phyloP scores from a whole-genome alignment of 2,888 invertebrate species.

The Aspidapion aeneum region DNA sequence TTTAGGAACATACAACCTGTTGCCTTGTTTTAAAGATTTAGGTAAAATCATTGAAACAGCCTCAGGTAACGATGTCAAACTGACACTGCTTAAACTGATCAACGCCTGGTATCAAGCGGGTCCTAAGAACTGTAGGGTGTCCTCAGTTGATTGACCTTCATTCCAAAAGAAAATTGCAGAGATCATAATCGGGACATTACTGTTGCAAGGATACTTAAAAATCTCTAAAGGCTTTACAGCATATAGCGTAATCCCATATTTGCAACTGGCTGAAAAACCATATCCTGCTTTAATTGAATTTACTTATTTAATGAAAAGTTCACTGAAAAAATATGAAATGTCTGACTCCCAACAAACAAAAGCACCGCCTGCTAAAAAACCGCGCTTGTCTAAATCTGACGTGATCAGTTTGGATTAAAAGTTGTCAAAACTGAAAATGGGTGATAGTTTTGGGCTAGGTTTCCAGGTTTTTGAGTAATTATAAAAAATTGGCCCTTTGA shows the following conservation, averaged over 20 bases:
- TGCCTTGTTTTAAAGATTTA: slow-evolving; percentile 55
- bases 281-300: too few relatives aligned
- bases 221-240: slow-evolving; percentile 91
- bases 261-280: slow-evolving; percentile 33
- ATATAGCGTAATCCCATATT: slow-evolving; percentile 80
- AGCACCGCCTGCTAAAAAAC: too few relatives aligned
- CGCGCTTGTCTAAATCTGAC: too few relatives aligned
- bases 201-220: slow-evolving; percentile 67
- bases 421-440: too few relatives aligned
- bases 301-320: too few relatives aligned
- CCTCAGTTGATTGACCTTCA: slow-evolving; percentile 55
- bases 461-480: too few relatives aligned
- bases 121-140: slow-evolving; percentile 55
- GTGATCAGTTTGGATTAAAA: too few relatives aligned
- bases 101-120: slow-evolving; percentile 68
- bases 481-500: too few relatives aligned
- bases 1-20: slow-evolving; percentile 47
- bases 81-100: slow-evolving; percentile 72
- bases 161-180: slow-evolving; percentile 62
- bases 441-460: too few relatives aligned
- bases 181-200: slow-evolving; percentile 65
- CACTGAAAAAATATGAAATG: too few relatives aligned
- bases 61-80: slow-evolving; percentile 56
- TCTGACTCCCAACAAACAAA: too few relatives aligned
- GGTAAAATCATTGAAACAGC: slow-evolving; percentile 63